phyloP scores from a whole-genome alignment of 2,888 invertebrate species.

The Antheraea yamamai region DNA sequence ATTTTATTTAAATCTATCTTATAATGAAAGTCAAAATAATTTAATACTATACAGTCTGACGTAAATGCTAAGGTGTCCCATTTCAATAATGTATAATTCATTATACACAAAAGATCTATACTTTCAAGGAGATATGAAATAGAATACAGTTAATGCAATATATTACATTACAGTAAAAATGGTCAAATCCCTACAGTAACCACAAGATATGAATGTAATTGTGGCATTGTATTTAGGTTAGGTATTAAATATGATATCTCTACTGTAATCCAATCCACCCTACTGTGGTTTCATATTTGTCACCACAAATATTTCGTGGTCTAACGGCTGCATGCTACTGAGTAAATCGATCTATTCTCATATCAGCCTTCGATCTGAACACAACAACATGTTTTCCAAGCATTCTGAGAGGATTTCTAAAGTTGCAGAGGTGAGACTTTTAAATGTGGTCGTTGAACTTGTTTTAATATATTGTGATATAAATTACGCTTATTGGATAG shows the following conservation, averaged over 20 bases:
- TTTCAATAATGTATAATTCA: conserved; percentile 8
- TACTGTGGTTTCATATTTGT: conserved; percentile 42
- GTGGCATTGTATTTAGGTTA: conserved; percentile 25
- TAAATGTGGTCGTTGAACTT: conserved; percentile 21
- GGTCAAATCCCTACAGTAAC: conserved; percentile 25
- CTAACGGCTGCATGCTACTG: conserved; percentile 29
- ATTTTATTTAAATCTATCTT: background rate
- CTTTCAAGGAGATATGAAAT: conserved; percentile 4
- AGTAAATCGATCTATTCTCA: conserved; percentile 70
- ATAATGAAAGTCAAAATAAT: background rate
- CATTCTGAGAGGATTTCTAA: conserved; percentile 67
- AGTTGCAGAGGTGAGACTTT: conserved; percentile 69
- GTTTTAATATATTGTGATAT: conserved; percentile 20
- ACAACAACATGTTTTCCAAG: conserved; percentile 76
- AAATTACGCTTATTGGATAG: conserved; percentile 19
- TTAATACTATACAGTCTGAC: background rate
- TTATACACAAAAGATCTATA: conserved; percentile 23
- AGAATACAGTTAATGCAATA: conserved; percentile 9
- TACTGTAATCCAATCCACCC: conserved; percentile 21
- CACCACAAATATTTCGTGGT: conserved; percentile 44
- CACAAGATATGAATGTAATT: conserved; percentile 24
- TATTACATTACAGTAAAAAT: conserved; percentile 6
- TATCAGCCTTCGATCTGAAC: conserved; percentile 56
- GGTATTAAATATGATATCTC: conserved; percentile 33
- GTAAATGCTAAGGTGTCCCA: background rate